Conservation (phyloP, 2,888 invertebrate species). For the Azorinus chamasolen region DNA sequence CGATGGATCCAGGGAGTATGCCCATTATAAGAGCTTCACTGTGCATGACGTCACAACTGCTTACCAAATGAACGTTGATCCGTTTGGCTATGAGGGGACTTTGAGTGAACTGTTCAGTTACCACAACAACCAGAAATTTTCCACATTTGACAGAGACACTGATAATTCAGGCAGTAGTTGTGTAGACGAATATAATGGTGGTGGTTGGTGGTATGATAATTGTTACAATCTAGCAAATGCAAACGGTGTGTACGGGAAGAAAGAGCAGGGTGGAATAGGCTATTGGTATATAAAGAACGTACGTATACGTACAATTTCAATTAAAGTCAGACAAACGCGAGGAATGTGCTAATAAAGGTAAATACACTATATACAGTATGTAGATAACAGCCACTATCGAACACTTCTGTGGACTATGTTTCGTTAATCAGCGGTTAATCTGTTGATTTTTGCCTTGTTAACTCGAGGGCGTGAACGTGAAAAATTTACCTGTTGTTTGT, state of each 20-base stretch:
- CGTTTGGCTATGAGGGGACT: too few relatives aligned
- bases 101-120: too few relatives aligned
- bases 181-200: conserved; percentile 23
- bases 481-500: too few relatives aligned
- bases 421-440: too few relatives aligned
- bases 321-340: conserved; percentile 4
- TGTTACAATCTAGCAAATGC: conserved; percentile 37
- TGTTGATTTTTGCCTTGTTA: too few relatives aligned
- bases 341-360: conserved; percentile 4
- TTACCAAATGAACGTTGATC: conserved; percentile 47
- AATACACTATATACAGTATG: too few relatives aligned
- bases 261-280: conserved; percentile 25
- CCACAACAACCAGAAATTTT: conserved; percentile 48
- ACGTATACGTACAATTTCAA: neutral
- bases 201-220: conserved; percentile 41
- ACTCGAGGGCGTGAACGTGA: too few relatives aligned
- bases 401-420: too few relatives aligned
- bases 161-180: conserved; percentile 11
- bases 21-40: too few relatives aligned
- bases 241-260: conserved; percentile 45
- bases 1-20: too few relatives aligned
- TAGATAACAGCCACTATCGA: too few relatives aligned
- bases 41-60: too few relatives aligned
- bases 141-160: conserved; percentile 47
- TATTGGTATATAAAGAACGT: conserved; percentile 11